These are phyloP conservation scores for Magallana ariakensis DNA, from an alignment of 1,140 invertebrate genomes.

Conservation along the genomic window DNA sequence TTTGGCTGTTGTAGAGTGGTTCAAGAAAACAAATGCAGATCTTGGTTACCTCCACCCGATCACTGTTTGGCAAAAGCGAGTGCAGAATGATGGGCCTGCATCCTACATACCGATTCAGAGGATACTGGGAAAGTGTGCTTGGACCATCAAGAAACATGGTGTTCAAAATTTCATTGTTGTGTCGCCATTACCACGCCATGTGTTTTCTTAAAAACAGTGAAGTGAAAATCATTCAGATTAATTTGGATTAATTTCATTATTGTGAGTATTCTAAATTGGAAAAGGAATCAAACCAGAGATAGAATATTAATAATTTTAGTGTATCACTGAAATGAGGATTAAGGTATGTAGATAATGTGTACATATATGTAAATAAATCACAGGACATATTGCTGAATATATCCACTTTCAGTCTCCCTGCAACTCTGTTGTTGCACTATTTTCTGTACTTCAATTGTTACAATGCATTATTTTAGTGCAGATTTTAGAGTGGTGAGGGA, in stretches of 20 bases:
- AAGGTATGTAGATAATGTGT: not conserved
- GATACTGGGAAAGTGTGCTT: slow-evolving; percentile 33
- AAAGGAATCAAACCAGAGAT: not conserved
- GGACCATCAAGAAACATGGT: slow-evolving; percentile 31
- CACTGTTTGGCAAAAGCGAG: not conserved
- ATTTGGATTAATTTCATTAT: not conserved
- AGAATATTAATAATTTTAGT: not conserved
- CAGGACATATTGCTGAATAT: too few species aligned
- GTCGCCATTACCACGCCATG: not conserved
- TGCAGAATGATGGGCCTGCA: slow-evolving; percentile 21
- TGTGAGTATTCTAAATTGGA: not conserved
- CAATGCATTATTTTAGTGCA: not conserved
- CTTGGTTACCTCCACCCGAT: slow-evolving; percentile 32
- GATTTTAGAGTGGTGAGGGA: slow-evolving; percentile 17
- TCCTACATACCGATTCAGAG: slow-evolving; percentile 30
- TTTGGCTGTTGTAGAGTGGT: slow-evolving; percentile 39
- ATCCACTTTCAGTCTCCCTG: slow-evolving; percentile 2
- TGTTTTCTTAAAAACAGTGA: slow-evolving; percentile 21
- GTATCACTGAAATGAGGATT: not conserved
- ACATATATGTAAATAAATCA: not conserved
- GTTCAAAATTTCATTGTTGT: slow-evolving; percentile 36
- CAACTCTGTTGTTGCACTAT: slow-evolving; percentile 24
- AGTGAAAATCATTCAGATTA: not conserved
- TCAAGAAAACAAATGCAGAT: slow-evolving; percentile 25
- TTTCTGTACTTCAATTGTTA: not conserved